Conservation (phyloP, 2,113 vertebrate species). For the Pseudopipra pipra region DNA sequence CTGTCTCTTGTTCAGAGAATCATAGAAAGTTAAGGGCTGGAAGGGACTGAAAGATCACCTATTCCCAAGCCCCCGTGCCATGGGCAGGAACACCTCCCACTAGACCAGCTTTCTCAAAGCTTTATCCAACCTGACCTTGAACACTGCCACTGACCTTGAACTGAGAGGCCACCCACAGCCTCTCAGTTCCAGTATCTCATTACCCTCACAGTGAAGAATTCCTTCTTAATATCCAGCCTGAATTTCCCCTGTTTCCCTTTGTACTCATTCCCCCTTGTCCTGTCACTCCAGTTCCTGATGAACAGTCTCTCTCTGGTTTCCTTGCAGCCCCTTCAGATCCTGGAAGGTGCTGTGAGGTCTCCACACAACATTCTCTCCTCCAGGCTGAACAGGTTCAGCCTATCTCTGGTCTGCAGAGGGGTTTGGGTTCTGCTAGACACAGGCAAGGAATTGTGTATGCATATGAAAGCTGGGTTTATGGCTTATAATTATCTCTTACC, state of each 20-base stretch:
- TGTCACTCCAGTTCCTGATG: not conserved
- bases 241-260: not conserved
- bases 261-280: too few relatives aligned
- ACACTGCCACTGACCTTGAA: too few relatives aligned
- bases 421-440: not conserved
- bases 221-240: not conserved
- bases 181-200: not conserved
- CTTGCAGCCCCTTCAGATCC: not conserved
- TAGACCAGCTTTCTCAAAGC: not conserved
- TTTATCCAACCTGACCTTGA: not conserved
- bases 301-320: not conserved
- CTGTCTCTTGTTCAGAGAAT: not conserved
- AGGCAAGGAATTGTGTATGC: not conserved
- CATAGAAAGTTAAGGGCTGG: not conserved
- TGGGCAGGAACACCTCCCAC: not conserved
- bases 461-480: slow-evolving; percentile 62
- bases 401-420: not conserved
- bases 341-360: not conserved
- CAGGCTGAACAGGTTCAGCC: not conserved
- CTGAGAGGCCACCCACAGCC: not conserved
- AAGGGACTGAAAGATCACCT: not conserved
- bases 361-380: not conserved
- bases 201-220: not conserved
- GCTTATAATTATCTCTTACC: slow-evolving; percentile 74
- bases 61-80: not conserved